Conservation (phyloP, 1,140 invertebrate species). For the Notospermus geniculatus region DNA sequence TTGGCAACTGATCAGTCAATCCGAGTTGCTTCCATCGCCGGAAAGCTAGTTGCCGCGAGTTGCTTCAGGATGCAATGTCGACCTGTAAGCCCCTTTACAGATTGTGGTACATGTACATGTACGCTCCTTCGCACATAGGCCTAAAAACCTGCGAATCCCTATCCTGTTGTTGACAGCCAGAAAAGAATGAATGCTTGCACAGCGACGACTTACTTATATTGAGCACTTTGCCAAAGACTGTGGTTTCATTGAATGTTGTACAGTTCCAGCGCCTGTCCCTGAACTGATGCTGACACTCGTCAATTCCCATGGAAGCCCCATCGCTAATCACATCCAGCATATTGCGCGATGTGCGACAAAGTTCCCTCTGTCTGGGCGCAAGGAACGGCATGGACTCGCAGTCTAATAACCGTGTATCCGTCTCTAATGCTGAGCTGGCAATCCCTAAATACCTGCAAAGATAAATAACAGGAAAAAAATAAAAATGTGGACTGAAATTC, state of each 20-base stretch:
- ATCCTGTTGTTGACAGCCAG: too few relatives aligned
- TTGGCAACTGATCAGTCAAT: too few relatives aligned
- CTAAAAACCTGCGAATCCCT: too few relatives aligned
- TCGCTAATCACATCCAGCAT: conserved; percentile 63
- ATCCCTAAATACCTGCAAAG: conserved; percentile 7
- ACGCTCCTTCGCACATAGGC: too few relatives aligned
- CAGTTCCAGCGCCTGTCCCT: conserved; percentile 94
- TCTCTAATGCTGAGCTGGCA: conserved; percentile 2
- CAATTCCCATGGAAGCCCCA: conserved; percentile 82
- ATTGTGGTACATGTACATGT: too few relatives aligned
- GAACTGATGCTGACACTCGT: conserved; percentile 95
- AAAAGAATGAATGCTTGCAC: too few relatives aligned
- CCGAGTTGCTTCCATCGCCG: too few relatives aligned
- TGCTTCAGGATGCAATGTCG: too few relatives aligned
- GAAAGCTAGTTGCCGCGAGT: too few relatives aligned
- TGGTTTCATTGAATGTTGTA: conserved; percentile 48
- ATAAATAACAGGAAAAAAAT: too few relatives aligned
- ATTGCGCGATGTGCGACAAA: conserved; percentile 54
- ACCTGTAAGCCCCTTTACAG: too few relatives aligned
- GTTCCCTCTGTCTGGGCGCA: conserved; percentile 56
- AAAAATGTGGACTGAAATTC: too few relatives aligned
- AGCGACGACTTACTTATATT: conserved; percentile 76
- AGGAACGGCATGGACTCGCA: conserved; percentile 58
- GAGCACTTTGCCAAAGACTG: conserved; percentile 79
- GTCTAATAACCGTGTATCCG: conserved; percentile 15